A percentile compares a stretch with the other conserved stretches of the same genome.
Evolutionary conservation across 2,888 invertebrate genomes (phyloP).

Genomic region (Yponomeuta cagnagella): DNA sequence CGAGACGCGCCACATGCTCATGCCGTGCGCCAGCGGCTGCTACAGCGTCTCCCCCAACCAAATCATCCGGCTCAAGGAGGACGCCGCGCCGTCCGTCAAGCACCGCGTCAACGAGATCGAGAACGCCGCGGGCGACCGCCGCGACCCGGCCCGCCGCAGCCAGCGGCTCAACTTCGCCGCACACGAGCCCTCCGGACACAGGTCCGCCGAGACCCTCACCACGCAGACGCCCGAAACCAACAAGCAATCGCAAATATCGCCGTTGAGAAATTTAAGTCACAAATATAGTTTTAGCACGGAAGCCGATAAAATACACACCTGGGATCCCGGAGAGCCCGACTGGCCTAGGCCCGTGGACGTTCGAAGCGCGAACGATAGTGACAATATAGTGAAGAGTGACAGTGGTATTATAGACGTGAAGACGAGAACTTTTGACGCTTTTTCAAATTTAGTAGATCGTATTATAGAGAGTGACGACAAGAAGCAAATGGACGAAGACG

Average conservation of each 20-base stretch:
- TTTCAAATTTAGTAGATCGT: conserved; percentile 81
- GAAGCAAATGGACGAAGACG: conserved; percentile 29
- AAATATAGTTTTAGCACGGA: conserved; percentile 45
- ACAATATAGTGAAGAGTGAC: conserved; percentile 70
- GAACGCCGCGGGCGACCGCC: conserved; percentile 54
- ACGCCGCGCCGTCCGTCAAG: conserved; percentile 78
- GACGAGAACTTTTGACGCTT: conserved; percentile 77
- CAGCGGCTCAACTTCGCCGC: conserved; percentile 45
- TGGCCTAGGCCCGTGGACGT: conserved; percentile 25
- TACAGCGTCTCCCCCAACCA: conserved; percentile 95
- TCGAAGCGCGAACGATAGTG: conserved; percentile 38
- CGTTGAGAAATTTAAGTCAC: conserved; percentile 43
- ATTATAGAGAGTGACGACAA: conserved; percentile 75
- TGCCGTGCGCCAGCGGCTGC: conserved; percentile 90
- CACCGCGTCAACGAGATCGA: conserved; percentile 85
- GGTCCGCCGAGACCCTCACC: conserved; percentile 25
- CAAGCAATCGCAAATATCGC: conserved; percentile 38
- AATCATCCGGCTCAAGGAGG: conserved; percentile 86
- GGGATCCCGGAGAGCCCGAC: conserved; percentile 79
- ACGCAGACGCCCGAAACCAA: conserved; percentile 20
- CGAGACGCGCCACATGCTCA: conserved; percentile 84
- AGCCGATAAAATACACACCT: conserved; percentile 76
- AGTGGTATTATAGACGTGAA: conserved; percentile 66
- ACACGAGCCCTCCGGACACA: conserved; percentile 33
- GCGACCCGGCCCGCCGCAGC: conserved; percentile 32